Base-by-base conservation (phyloP, 2,888 invertebrate genomes). In the Pogonocherus hispidulus region DNA sequence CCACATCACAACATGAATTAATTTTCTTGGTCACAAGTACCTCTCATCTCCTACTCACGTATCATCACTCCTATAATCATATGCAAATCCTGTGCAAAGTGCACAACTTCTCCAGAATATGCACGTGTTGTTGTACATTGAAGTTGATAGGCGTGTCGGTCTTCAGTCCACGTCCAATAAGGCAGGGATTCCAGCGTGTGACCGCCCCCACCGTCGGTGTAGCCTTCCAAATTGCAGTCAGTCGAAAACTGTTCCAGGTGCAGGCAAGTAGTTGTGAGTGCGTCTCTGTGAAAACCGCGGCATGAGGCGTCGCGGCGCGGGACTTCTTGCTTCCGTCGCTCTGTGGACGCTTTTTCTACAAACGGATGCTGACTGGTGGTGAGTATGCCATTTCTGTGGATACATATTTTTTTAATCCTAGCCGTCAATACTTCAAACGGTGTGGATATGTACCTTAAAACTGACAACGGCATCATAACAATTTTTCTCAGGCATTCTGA, bases 271-370 rank as follows among this genome's bases (percentile, higher is more conserved):
- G 63, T 67, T 67, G 71, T 63, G 62, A 65, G 76, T 71, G 76
- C 70, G 73, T 72, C 63, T 73, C 69, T 75, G 73, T 71, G 78
- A 75, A 41, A 71, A 52, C 76, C 77, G 80, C 81, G 81, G 79
- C 76, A 83, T 83, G 83, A 81, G 78, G 81, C 82, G 82, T 81
- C 82, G 81, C 80, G 81, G 81, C 81, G 82, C 81, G 80, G 81
- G 81, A 78, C 77, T 81, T 71, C 76, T 81, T 70, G 81, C 78
- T 77, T 79, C 80, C 81, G 81, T 82, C 81, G 81, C 80, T 78
- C 75, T 83, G 74, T 81, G 81, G 81, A 82, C 81, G 82, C 79
- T 80, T 74, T 78, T 82, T 67, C 75, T 81, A 47, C 72, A 79
- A 63, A 82, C 82, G 72, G 78, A 80, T 76, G 83, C 83, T 56